Base-by-base conservation (phyloP, 2,888 invertebrate species). In the Acrobasis suavella region DNA sequence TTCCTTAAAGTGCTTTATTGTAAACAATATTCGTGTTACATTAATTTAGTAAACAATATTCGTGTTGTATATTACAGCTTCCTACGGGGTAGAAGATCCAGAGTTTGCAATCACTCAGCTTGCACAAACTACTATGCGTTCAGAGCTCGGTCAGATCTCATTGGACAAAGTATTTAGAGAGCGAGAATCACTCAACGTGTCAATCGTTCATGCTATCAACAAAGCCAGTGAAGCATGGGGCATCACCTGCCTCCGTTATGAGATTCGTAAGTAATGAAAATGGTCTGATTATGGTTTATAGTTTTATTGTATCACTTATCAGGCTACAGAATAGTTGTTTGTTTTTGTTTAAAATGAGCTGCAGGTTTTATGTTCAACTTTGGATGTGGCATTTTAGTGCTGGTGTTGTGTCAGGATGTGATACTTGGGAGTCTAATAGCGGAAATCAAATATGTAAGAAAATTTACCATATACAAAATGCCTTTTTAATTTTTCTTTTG, bases 111-210 rank as follows among this genome's bases (percentile, higher is more conserved):
- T 99, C 66, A 99, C 99, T 1, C 99, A 99, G 87, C 91, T 99
- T 55, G 99, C 99, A 2, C 99, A 99, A 93, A 99, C 99, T 0
- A 99, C 99, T 0, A 99, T 99, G 99, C 95, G 99, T 82, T 99
- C 99, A 0, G 99, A 99, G 86, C 93, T 99, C 51, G 99, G 99
- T 64, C 99, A 98, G 93, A 99, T 99, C 86, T 95, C 97, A 1
- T 88, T 99, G 69, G 99, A 99, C 84, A 98, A 98, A 83, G 97
- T 99, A 14, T 99, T 99, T 83, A 93, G 97, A 67, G 99, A 99
- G 89, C 94, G 99, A 76, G 99, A 99, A 88, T 97, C 96, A 61
- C 93, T 99, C 16, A 99, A 99, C 89, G 95, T 97, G 14, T 95
- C 95, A 64, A 99, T 99, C 73, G 99, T 99, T 2, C 97, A 97